A percentile compares a stretch with the other conserved stretches of the same genome.
These are phyloP conservation scores for Elephantulus edwardii DNA, from an alignment of 2,113 vertebrate species.

Conservation along the genomic window DNA sequence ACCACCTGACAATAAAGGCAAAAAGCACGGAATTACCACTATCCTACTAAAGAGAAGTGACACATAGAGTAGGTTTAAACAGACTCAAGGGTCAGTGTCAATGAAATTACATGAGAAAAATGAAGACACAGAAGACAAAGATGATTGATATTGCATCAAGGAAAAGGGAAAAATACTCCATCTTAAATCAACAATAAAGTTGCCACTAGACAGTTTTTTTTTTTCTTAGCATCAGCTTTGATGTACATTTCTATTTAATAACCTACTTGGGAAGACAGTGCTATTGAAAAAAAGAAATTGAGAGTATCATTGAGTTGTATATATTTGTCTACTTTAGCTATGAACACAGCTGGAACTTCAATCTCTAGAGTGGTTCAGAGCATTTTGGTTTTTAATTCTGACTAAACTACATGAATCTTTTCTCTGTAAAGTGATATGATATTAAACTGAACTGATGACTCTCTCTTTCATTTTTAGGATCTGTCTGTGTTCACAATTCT, in stretches of 20 bases:
- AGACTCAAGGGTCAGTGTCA: no score
- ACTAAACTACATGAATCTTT: not conserved
- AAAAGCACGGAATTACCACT: no score
- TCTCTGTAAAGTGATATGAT: not conserved
- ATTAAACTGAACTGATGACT: not conserved
- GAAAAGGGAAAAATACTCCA: no score
- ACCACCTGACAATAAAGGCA: no score
- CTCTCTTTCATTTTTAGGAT: not conserved
- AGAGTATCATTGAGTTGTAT: not conserved
- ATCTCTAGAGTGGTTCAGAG: not conserved
- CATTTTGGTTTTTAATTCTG: not conserved
- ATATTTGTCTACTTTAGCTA: not conserved
- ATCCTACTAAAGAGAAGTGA: no score
- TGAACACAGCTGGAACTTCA: not conserved
- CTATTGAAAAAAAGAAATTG: not conserved
- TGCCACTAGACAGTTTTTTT: not conserved
- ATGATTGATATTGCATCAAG: no score
- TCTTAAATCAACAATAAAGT: not conserved
- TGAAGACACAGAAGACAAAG: no score
- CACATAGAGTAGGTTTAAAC: no score
- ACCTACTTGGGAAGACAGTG: not conserved
- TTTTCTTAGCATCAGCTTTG: not conserved
- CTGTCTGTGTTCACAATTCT: not conserved
- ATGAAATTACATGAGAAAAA: no score
- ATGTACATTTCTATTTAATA: not conserved